Evolutionary conservation across 1,140 invertebrate genomes (phyloP).

Genomic region (Apocrypta bakeri): DNA sequence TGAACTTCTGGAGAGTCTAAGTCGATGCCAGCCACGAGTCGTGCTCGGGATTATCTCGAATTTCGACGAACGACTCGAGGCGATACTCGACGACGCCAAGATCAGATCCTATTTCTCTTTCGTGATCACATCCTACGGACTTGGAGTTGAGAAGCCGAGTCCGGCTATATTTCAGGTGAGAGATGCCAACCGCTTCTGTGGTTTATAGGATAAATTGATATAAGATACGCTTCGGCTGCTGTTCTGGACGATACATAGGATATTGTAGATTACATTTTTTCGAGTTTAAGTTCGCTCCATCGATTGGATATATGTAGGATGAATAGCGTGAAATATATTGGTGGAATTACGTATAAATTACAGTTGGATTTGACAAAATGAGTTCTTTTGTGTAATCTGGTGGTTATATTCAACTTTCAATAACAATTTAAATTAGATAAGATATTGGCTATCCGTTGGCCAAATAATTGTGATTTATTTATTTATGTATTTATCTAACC

Average conservation of each 20-base stretch:
- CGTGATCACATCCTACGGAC: conserved; percentile 84
- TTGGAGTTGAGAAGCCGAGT: conserved; percentile 85
- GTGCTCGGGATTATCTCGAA: conserved; percentile 89
- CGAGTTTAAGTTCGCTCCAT: no score
- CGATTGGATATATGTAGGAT: no score
- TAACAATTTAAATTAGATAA: no score
- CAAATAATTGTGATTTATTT: no score
- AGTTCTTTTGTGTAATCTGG: no score
- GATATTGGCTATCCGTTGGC: no score
- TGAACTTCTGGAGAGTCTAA: conserved; percentile 79
- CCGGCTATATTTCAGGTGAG: conserved; percentile 80
- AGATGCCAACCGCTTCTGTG: background rate
- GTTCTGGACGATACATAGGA: background rate
- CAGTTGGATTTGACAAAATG: no score
- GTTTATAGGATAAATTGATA: background rate
- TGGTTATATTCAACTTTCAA: no score
- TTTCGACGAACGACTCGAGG: conserved; percentile 86
- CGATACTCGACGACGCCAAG: conserved; percentile 79
- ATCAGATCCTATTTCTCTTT: conserved; percentile 86
- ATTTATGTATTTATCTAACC: no score
- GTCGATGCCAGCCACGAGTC: conserved; percentile 68
- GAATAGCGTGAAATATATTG: no score
- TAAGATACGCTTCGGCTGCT: background rate
- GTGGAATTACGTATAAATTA: no score
- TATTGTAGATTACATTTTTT: no score